Evolutionary conservation across 2,797 vertebrate genomes (phyloP), one percentile per base, ranked within the genome.

Genomic region (Typhlichthys eigenmanni): DNA sequence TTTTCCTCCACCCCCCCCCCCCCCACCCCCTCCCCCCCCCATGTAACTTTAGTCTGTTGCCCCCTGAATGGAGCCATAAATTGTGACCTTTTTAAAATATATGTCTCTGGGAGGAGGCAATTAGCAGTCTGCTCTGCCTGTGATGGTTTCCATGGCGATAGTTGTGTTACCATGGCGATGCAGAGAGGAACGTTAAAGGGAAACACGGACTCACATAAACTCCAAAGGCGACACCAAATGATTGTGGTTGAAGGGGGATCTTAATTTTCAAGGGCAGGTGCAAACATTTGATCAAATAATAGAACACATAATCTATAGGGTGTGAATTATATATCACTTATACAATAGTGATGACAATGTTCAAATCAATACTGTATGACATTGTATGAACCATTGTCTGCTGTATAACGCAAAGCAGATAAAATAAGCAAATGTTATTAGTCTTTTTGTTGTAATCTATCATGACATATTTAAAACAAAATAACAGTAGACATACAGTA

Each of bases 81-180:
- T 54, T 64, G 1, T 76, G 69, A 79, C 83, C 74, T 86, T 81
- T 87, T 81, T 87, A 55, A 62, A 62, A 68, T 62, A 68, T 62
- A 67, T 10, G 53, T 65, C 67, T 85, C 71, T 65, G 69, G 66
- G 62, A 80, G 63, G 70, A 83, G 69, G 57, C 81, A 80, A 80
- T 86, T 84, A 83, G 79, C 78, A 85, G 81, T 82, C 75, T 68
- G 57, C 76, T 87, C 82, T 78, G 82, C 83, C 84, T 83, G 82
- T 87, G 75, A 84, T 78, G 66, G 78, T 87, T 87, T 80, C 83
- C 11, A 81, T 84, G 82, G 84, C 66, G 82, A 87, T 80, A 52
- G 52, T 65, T 80, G 80, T 70, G 83, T 88, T 86, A 48, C 85
- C 75, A 85, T 85, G 80, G 83, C 11, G 59, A 85, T 51, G 46